Evolutionary conservation across 2,113 vertebrate species (phyloP).

Genomic region (Oncorhynchus gorbuscha): DNA sequence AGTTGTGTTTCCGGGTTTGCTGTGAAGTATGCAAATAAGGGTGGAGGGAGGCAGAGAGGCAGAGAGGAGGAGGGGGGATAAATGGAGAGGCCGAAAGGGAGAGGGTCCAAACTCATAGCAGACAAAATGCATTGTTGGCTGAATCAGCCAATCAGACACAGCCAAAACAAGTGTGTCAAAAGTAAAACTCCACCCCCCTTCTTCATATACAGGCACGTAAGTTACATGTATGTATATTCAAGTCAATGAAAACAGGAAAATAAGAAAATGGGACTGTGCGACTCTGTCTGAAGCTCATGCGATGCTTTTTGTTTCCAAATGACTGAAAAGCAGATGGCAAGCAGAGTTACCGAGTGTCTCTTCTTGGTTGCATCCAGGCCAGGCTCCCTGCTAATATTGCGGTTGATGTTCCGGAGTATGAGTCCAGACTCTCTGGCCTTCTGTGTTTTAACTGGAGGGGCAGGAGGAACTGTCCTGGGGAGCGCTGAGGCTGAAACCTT

Average conservation of each 20-base stretch:
- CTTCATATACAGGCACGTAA: slow-evolving; percentile 57
- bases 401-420: slow-evolving; percentile 73
- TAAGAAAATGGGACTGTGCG: slow-evolving; percentile 51
- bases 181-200: slow-evolving; percentile 47
- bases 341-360: slow-evolving; percentile 78
- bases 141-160: slow-evolving; percentile 38
- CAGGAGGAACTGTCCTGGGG: slow-evolving; percentile 71
- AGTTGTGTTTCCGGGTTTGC: slow-evolving; percentile 37
- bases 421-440: slow-evolving; percentile 77
- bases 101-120: slow-evolving; percentile 44
- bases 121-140: slow-evolving; percentile 22
- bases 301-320: slow-evolving; percentile 70
- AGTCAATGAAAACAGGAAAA: slow-evolving; percentile 62
- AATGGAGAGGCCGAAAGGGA: slow-evolving; percentile 28
- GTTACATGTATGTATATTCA: slow-evolving; percentile 59
- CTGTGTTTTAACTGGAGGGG: slow-evolving; percentile 76
- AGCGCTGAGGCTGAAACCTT: slow-evolving; percentile 47
- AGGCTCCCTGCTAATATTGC: slow-evolving; percentile 65
- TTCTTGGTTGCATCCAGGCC: slow-evolving; percentile 66
- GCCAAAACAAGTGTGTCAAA: slow-evolving; percentile 35
- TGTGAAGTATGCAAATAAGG: slow-evolving; percentile 6
- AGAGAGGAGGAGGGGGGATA: slow-evolving; percentile 24
- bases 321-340: slow-evolving; percentile 68
- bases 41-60: slow-evolving; percentile 4
- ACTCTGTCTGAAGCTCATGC: slow-evolving; percentile 76